Conservation (phyloP, 2,888 invertebrate species). For the Agriopis leucophaearia region DNA sequence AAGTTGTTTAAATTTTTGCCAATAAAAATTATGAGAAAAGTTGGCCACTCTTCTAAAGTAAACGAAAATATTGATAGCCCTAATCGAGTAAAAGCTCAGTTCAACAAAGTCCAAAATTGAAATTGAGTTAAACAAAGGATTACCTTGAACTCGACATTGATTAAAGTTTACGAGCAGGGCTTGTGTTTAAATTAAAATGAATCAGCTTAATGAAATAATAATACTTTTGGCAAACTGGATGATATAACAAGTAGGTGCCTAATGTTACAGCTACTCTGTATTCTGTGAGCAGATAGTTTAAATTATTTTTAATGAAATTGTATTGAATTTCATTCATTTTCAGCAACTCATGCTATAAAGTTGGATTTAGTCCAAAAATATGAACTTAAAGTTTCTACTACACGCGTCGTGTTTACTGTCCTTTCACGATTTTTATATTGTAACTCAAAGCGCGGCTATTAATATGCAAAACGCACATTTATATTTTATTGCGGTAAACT, state of each 20-base stretch:
- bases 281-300: too few relatives aligned
- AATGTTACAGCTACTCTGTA: constrained; percentile 32
- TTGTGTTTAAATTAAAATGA: constrained; percentile 46
- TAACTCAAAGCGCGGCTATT: constrained; percentile 44
- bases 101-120: constrained; percentile 46
- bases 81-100: constrained; percentile 35
- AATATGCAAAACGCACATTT: constrained; percentile 43
- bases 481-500: constrained; percentile 30
- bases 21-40: constrained; percentile 24
- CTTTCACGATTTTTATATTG: constrained; percentile 50
- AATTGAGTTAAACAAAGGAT: constrained; percentile 51
- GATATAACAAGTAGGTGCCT: too few relatives aligned
- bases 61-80: constrained; percentile 40
- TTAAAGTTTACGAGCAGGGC: constrained; percentile 45
- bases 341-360: not conserved
- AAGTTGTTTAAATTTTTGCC: not conserved
- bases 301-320: constrained; percentile 46
- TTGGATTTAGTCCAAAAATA: constrained; percentile 56
- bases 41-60: constrained; percentile 29
- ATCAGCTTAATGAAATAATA: constrained; percentile 35
- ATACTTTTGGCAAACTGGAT: constrained; percentile 15
- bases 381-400: constrained; percentile 36
- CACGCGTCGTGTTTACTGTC: constrained; percentile 44
- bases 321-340: too few relatives aligned
- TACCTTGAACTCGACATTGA: constrained; percentile 48